Evolutionary conservation across 1,140 invertebrate species (phyloP), one percentile per base, ranked within the genome.

Genomic region (Drosophila mojavensis): DNA sequence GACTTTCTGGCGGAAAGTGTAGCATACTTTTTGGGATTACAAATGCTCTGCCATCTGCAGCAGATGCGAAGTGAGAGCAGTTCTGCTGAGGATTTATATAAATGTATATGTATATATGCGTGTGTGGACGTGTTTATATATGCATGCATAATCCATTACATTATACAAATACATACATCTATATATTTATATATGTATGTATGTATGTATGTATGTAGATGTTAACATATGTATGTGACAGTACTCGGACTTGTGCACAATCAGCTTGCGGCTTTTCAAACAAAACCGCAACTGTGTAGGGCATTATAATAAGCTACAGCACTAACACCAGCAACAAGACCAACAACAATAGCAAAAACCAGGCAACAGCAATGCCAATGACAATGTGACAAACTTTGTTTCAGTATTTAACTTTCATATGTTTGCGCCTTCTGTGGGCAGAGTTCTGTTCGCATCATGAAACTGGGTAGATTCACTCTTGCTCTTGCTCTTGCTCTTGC

Each of bases 381-480:
- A 81, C 67, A 81, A 82, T 81, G 75, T 61, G 69, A 67, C 71
- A 59, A 79, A 64, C 61, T 61, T 73, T 76, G 72, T 68, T 73
- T 69, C 62, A 73, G 64, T 64, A 75, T 66, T 63, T 73, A 68
- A 58, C 43, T 61, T 28, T 56, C 48, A 69, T 69, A 66, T 62
- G 58, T 56, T 69, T 62, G 58, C 43, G 24, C 17, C 53, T 4
- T 41, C 30, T 59, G 60, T 69, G 61, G 48, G 56, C 53, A 43
- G 55, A 66, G 69, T 60, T 36, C 47, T 47, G 58, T 30, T 59
- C 7, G 56, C 24, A 26, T 47, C 55, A 30, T 33, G n/a, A 30
- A 47, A 10, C 43, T 48, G 58, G 48, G 11, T 41, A 41, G 70
- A 68, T 68, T 67, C 41, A 41, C 39, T 65, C 24, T 71, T 9